Base-by-base conservation (phyloP, 2,888 invertebrate species). In the Artemia sinica region DNA sequence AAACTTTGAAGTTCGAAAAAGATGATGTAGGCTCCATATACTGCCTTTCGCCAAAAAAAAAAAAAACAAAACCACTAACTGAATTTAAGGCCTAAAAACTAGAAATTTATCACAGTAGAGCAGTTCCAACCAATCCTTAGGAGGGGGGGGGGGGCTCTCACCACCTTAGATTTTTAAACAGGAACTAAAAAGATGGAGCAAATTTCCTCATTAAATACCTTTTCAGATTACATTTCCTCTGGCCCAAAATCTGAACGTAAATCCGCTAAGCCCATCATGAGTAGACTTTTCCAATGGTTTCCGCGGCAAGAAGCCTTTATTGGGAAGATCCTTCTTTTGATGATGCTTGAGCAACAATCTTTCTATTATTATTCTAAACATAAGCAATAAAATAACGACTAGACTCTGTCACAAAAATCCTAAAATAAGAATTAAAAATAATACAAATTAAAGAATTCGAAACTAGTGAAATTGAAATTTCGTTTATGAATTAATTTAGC, bases 291-390 rank as follows among this genome's bases (percentile, higher is more conserved):
- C 84, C 89, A 68, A 97, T 78, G 76, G 89, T 90, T 48, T 85
- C 81, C 73, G 86, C 91, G 0, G 96, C 94, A 67, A 58, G 49
- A n/a, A 94, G 79, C 71, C 88, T 87, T 75, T 88, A 87, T 68
- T 85, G 85, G 7, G 94, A 81, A 0, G 88, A 85, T 87, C 88
- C 89, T 78, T 95, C 94, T 11, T 83, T 83, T 6, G 91, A 88
- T 72, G 88, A 89, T 0, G 86, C 92, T 73, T 83, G 81, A 10
- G 94, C 75, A 0, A 93, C 83, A n/a, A 83, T 81, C 0, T 86
- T 85, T 73, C 91, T 91, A 71, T 85, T 78, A 75, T 82, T 86
- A 77, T 95, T 94, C n/a, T 84, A 77, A 0, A 94, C 80, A 75
- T 83, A 81, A 0, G 87, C 91, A 0, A 81, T 82, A 2, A 88